These are phyloP conservation scores for Rhingia campestris DNA, from an alignment of 2,888 invertebrate species.

Conservation along the genomic window DNA sequence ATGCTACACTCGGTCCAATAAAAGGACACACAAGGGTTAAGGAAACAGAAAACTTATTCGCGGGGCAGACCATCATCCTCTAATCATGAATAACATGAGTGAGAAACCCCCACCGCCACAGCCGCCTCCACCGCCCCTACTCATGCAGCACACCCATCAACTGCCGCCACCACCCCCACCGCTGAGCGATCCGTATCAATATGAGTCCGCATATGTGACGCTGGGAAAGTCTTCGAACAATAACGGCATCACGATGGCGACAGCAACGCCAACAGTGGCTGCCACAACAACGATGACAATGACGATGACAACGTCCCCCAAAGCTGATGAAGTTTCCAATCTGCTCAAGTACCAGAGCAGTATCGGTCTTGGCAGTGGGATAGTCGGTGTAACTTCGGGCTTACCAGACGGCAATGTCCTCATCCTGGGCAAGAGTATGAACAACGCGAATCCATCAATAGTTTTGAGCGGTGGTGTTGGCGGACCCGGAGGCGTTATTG, in stretches of 20 bases:
- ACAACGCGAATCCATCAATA: slow-evolving; percentile 66
- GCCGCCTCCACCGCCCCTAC: slow-evolving; percentile 58
- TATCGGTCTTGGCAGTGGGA: slow-evolving; percentile 58
- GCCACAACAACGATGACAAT: slow-evolving; percentile 71
- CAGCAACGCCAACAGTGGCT: slow-evolving; percentile 70
- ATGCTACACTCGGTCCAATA: slow-evolving; percentile 47
- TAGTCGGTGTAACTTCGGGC: slow-evolving; percentile 59
- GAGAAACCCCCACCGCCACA: slow-evolving; percentile 63
- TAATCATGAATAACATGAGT: slow-evolving; percentile 67
- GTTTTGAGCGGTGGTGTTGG: slow-evolving; percentile 68
- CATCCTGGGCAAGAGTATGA: slow-evolving; percentile 56
- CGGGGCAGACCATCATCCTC: slow-evolving; percentile 30
- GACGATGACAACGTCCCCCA: slow-evolving; percentile 69
- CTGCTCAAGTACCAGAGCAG: slow-evolving; percentile 64
- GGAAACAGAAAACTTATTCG: slow-evolving; percentile 33
- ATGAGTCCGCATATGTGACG: slow-evolving; percentile 64
- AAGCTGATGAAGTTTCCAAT: slow-evolving; percentile 69
- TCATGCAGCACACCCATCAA: slow-evolving; percentile 50
- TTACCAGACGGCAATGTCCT: slow-evolving; percentile 63
- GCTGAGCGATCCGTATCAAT: slow-evolving; percentile 67
- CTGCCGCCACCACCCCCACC: slow-evolving; percentile 37
- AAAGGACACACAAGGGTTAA: slow-evolving; percentile 15
- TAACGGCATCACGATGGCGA: slow-evolving; percentile 59
- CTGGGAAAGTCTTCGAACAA: slow-evolving; percentile 64
- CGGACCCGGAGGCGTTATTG: background rate